These are phyloP conservation scores for Anseranas semipalmata DNA, from an alignment of 2,113 vertebrate genomes.

Conservation along the genomic window DNA sequence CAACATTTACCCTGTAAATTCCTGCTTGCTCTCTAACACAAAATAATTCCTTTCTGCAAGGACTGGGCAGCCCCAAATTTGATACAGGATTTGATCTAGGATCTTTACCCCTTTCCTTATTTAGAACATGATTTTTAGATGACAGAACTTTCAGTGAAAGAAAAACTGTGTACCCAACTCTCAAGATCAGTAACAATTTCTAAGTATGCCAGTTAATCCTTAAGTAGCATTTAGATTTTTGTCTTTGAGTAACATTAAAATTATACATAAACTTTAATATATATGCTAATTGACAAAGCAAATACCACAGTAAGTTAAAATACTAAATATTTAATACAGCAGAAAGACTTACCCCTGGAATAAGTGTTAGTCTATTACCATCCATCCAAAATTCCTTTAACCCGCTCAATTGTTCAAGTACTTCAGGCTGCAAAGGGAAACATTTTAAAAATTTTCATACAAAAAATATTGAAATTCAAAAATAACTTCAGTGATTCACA, in stretches of 20 bases:
- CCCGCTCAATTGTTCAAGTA: constrained; percentile 93
- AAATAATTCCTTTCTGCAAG: background rate
- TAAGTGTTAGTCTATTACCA: constrained; percentile 93
- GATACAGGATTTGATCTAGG: background rate
- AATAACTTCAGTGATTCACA: background rate
- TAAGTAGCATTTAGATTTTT: background rate
- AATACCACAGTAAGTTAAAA: background rate
- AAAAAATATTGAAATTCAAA: background rate
- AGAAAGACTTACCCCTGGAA: constrained; percentile 89
- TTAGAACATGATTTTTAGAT: background rate
- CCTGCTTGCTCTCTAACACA: background rate
- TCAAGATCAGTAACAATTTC: background rate
- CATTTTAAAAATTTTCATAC: background rate
- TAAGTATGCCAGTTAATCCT: background rate
- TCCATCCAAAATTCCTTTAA: constrained; percentile 99
- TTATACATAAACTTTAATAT: background rate
- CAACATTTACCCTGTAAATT: background rate
- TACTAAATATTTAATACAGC: background rate
- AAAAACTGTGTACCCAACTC: background rate
- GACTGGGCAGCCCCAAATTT: background rate
- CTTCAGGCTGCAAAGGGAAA: constrained; percentile 88
- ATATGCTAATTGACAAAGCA: background rate
- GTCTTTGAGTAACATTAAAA: background rate
- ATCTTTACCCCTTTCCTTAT: background rate
- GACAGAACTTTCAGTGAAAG: background rate